Conservation (phyloP, 1,140 invertebrate species). For the Heliothis virescens region DNA sequence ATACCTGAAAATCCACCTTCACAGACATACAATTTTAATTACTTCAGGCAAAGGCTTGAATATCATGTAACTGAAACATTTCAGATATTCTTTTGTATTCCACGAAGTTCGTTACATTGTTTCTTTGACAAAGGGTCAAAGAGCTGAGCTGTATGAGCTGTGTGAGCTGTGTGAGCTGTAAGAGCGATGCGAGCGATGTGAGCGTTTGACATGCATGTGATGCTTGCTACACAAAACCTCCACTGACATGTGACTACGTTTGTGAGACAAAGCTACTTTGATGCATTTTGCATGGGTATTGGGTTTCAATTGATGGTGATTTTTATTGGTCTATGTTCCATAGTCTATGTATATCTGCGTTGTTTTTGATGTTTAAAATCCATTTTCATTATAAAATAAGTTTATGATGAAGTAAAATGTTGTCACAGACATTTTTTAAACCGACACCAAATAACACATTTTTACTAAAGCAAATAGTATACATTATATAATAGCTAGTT, state of each 20-base stretch:
- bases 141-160: not conserved
- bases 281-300: not conserved
- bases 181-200: not conserved
- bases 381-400: no score
- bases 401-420: no score
- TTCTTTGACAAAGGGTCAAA: not conserved
- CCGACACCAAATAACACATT: no score
- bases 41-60: constrained; percentile 9
- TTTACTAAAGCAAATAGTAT: no score
- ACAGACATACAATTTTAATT: constrained; percentile 22
- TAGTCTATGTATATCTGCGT: not conserved
- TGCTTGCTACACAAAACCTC: constrained; percentile 2
- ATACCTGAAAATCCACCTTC: not conserved
- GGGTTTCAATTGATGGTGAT: not conserved
- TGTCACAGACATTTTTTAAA: no score
- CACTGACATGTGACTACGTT: not conserved
- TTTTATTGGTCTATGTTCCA: no score
- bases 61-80: constrained; percentile 10
- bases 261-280: not conserved
- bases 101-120: not conserved
- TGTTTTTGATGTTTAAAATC: no score
- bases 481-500: no score
- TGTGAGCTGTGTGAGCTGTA: not conserved
- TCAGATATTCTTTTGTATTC: constrained; percentile 12
- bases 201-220: constrained; percentile 1